These are phyloP conservation scores for Athene noctua DNA, from an alignment of 2,113 vertebrate species.

Conservation along the genomic window DNA sequence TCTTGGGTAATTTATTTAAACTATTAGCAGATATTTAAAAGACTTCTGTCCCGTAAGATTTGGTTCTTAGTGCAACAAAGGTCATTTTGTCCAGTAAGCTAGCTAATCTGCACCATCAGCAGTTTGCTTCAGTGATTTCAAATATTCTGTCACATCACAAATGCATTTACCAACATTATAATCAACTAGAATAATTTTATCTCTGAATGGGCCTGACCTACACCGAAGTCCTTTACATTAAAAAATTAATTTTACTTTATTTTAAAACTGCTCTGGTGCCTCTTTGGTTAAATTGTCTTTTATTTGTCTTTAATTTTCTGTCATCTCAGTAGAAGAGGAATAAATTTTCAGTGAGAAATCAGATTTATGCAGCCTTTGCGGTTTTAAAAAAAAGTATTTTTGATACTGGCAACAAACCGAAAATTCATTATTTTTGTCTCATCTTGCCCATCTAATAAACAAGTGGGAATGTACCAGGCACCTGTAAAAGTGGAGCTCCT, in stretches of 20 bases:
- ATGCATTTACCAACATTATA: not conserved
- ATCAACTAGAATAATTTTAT: not conserved
- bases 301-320: not conserved
- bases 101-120: not conserved
- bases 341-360: not conserved
- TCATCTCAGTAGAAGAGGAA: not conserved
- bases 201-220: not conserved
- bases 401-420: not conserved
- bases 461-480: not conserved
- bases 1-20: not conserved
- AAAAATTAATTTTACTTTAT: not conserved
- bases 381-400: not conserved
- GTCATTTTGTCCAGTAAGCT: not conserved
- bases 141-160: not conserved
- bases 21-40: conserved; percentile 1
- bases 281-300: not conserved
- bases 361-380: not conserved
- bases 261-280: not conserved
- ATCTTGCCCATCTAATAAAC: not conserved
- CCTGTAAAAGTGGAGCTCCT: not conserved
- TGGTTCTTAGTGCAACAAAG: not conserved
- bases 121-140: not conserved
- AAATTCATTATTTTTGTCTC: not conserved
- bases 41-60: not conserved
- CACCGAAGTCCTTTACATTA: not conserved